Conservation (phyloP, 1,140 invertebrate species). For the Charaxes varanes region DNA sequence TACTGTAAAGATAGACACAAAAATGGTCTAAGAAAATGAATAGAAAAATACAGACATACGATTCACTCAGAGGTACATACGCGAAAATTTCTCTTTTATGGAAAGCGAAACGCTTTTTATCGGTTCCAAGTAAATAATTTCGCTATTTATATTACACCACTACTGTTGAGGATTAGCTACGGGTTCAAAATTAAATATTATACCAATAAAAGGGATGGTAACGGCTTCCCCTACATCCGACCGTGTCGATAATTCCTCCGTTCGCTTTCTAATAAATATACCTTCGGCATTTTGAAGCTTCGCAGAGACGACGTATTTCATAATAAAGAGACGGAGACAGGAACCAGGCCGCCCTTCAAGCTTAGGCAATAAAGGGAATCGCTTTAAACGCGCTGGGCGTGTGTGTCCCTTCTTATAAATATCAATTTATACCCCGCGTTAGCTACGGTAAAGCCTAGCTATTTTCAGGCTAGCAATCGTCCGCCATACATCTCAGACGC, state of each 20-base stretch:
- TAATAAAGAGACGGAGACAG: conserved; percentile 62
- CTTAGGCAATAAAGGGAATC: conserved; percentile 68
- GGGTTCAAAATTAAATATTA: conserved; percentile 72
- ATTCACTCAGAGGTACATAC: too few relatives aligned
- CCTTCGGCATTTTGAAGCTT: conserved; percentile 67
- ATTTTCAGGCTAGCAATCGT: conserved; percentile 56
- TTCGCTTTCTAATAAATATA: conserved; percentile 61
- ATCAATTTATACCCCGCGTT: conserved; percentile 70
- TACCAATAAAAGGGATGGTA: conserved; percentile 72
- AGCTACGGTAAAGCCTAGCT: conserved; percentile 51
- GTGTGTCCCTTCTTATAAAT: conserved; percentile 69
- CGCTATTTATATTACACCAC: conserved; percentile 56
- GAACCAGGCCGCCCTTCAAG: conserved; percentile 48
- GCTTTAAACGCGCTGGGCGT: conserved; percentile 56
- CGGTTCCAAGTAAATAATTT: conserved; percentile 40
- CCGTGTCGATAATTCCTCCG: conserved; percentile 56
- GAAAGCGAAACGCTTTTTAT: conserved; percentile 4
- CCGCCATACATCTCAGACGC: conserved; percentile 41
- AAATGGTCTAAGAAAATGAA: too few relatives aligned
- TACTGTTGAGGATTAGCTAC: conserved; percentile 44
- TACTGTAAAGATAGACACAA: too few relatives aligned
- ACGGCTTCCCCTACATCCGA: conserved; percentile 62
- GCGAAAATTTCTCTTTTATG: too few relatives aligned
- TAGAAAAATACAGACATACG: too few relatives aligned
- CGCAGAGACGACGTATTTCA: conserved; percentile 61